A percentile compares a stretch with the other conserved stretches of the same genome.
These are phyloP conservation scores for Lepidocyrtinus sp. DNA, from an alignment of 2,888 invertebrate species.

Conservation along the genomic window DNA sequence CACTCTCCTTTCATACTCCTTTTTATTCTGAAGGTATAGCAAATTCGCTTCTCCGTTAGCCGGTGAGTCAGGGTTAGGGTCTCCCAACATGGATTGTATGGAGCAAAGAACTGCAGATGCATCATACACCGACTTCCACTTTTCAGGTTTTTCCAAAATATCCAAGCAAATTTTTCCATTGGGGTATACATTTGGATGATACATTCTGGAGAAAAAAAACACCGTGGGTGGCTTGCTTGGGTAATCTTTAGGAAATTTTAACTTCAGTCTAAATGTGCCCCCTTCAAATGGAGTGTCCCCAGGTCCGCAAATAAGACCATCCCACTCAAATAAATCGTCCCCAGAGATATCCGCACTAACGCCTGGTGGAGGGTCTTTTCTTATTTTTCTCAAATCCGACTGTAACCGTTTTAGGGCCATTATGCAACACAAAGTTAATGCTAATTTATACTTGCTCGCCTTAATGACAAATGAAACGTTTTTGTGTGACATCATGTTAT, in stretches of 20 bases:
- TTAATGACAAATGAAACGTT: too few species aligned
- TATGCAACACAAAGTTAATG: too few species aligned
- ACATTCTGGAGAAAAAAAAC: constrained; percentile 56
- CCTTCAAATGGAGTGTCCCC: constrained; percentile 61
- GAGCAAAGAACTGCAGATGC: constrained; percentile 53
- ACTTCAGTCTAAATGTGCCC: constrained; percentile 49
- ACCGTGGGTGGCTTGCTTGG: constrained; percentile 57
- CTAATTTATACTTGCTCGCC: too few species aligned
- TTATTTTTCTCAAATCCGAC: constrained; percentile 28
- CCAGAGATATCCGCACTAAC: constrained; percentile 40
- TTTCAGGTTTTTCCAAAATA: constrained; percentile 48
- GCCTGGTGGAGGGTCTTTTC: constrained; percentile 52
- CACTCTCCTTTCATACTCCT: constrained; percentile 48
- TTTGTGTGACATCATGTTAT: too few species aligned
- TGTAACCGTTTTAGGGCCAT: constrained; percentile 23
- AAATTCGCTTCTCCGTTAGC: constrained; percentile 60
- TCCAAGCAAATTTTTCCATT: constrained; percentile 62
- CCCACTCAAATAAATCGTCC: constrained; percentile 58
- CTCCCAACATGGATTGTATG: constrained; percentile 62
- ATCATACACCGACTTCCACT: constrained; percentile 58
- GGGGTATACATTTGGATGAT: constrained; percentile 65
- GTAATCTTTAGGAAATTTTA: constrained; percentile 55
- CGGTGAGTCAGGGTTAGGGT: constrained; percentile 64
- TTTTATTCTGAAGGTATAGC: constrained; percentile 31
- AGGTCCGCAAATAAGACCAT: constrained; percentile 59